Conservation (phyloP, 2,888 invertebrate genomes). For the Gastrophysa polygoni region DNA sequence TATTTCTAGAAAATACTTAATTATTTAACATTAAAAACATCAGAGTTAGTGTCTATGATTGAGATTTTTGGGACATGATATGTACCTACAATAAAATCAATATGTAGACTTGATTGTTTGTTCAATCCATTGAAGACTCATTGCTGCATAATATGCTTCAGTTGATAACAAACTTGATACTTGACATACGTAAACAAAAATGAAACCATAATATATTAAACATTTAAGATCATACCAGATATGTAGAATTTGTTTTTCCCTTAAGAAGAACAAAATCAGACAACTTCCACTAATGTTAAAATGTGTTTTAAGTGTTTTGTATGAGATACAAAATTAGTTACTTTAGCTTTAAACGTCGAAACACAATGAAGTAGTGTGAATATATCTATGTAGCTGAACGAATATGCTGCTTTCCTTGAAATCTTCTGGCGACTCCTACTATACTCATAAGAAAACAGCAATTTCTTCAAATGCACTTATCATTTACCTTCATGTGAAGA, state of each 20-base stretch:
- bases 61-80: not conserved
- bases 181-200: slow-evolving; percentile 13
- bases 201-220: not conserved
- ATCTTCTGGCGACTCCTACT: not conserved
- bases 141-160: not conserved
- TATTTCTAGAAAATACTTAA: slow-evolving; percentile 38
- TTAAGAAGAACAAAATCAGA: slow-evolving; percentile 38
- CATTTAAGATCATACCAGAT: slow-evolving; percentile 22
- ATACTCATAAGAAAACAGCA: not conserved
- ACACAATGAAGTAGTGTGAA: slow-evolving; percentile 31
- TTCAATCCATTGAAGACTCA: not conserved
- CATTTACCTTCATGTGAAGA: not conserved
- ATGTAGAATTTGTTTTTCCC: slow-evolving; percentile 38
- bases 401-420: slow-evolving; percentile 2
- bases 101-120: slow-evolving; percentile 3
- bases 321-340: slow-evolving; percentile 38
- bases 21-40: slow-evolving; percentile 22
- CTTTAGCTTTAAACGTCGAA: slow-evolving; percentile 31
- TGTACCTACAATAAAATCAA: not conserved
- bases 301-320: slow-evolving; percentile 37
- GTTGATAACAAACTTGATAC: not conserved
- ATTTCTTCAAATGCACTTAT: slow-evolving; percentile 11
- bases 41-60: slow-evolving; percentile 1
- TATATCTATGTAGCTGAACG: slow-evolving; percentile 13
- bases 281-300: slow-evolving; percentile 39